Percentiles rank a stretch among this genome's conserved stretches.
Evolutionary conservation across 2,888 invertebrate species (phyloP).

Genomic region (Drosophila buzzatii): DNA sequence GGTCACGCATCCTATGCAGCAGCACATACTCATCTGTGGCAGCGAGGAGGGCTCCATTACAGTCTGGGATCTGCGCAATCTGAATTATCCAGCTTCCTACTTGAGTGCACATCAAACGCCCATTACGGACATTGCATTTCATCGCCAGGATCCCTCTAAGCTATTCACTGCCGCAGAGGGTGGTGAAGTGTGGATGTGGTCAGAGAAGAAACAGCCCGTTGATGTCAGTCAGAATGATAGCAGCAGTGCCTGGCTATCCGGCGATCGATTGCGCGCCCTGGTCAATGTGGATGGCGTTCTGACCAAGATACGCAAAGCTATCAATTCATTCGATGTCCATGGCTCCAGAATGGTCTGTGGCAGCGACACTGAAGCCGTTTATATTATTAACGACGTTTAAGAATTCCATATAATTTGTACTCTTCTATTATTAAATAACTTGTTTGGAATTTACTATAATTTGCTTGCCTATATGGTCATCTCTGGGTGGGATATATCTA

Average conservation of each 20-base stretch:
- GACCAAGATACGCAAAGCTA: constrained; percentile 90
- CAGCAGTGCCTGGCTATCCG: constrained; percentile 88
- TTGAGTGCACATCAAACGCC: constrained; percentile 91
- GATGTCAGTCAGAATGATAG: constrained; percentile 64
- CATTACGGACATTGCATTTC: constrained; percentile 95
- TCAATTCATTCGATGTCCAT: constrained; percentile 93
- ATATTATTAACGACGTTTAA: constrained; percentile 89
- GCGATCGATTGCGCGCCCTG: constrained; percentile 89
- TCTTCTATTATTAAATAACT: background rate
- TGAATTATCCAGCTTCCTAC: constrained; percentile 92
- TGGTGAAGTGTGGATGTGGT: constrained; percentile 97
- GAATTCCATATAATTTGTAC: background rate
- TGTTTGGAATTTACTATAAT: background rate
- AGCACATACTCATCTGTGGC: constrained; percentile 93
- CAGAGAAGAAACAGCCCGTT: constrained; percentile 87
- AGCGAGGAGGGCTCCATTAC: constrained; percentile 94
- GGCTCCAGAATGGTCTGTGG: constrained; percentile 92
- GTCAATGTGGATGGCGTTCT: constrained; percentile 88
- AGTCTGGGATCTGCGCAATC: constrained; percentile 95
- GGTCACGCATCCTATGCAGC: constrained; percentile 94
- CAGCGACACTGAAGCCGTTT: constrained; percentile 95
- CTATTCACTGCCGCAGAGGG: constrained; percentile 92
- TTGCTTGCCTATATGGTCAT: too few species aligned
- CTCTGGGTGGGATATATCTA: too few species aligned
- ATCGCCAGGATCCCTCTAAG: constrained; percentile 93